Evolutionary conservation across 2,797 vertebrate genomes (phyloP).

Genomic region (Jordanella pulchra): DNA sequence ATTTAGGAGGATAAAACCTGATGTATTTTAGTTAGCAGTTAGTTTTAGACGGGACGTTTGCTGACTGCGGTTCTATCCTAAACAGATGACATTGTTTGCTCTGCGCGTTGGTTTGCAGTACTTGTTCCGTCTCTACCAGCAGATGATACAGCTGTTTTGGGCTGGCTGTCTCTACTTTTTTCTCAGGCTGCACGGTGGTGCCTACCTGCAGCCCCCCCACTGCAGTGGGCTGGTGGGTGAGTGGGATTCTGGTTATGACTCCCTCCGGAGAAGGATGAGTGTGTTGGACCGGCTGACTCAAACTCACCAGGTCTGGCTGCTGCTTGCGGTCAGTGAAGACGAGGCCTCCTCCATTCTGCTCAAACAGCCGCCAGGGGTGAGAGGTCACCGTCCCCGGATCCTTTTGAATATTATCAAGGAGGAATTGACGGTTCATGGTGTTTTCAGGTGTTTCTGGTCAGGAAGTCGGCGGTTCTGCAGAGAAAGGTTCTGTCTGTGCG

Average conservation of each 20-base stretch:
- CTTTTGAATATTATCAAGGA: background rate
- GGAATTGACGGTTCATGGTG: background rate
- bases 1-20: background rate
- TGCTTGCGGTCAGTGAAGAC: constrained; percentile 85
- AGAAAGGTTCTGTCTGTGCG: constrained; percentile 91
- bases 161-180: background rate
- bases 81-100: background rate
- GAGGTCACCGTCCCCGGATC: constrained; percentile 19
- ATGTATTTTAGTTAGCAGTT: background rate
- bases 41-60: background rate
- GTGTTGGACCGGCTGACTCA: constrained; percentile 90
- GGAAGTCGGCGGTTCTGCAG: constrained; percentile 85
- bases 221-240: constrained; percentile 68
- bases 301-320: constrained; percentile 90
- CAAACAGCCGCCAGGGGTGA: constrained; percentile 90
- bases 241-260: constrained; percentile 90
- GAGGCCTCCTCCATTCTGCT: constrained; percentile 83
- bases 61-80: background rate
- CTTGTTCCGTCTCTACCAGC: constrained; percentile 33
- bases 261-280: constrained; percentile 86
- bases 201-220: constrained; percentile 73
- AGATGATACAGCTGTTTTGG: constrained; percentile 41
- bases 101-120: background rate
- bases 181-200: constrained; percentile 80
- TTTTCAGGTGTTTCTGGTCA: constrained; percentile 86